A percentile compares a stretch with the other conserved stretches of the same genome.
phyloP scores from a whole-genome alignment of 2,888 invertebrate genomes.

The Phytoseiulus persimilis region DNA sequence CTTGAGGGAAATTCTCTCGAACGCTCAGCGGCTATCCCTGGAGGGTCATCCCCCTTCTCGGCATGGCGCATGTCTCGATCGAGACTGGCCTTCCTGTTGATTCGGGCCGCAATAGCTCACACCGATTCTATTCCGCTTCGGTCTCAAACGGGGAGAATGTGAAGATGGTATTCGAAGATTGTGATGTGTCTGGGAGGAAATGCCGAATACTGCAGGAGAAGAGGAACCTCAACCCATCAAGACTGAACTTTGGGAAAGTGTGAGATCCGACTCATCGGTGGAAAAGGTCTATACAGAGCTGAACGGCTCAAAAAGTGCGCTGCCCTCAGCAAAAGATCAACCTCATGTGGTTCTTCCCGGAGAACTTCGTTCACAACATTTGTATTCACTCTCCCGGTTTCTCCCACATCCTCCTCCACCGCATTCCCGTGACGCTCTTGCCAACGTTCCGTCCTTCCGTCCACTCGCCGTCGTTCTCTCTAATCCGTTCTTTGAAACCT shows the following conservation, averaged over 20 bases:
- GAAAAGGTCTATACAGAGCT: neutral
- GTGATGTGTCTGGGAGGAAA: neutral
- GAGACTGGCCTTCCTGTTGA: neutral
- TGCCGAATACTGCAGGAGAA: neutral
- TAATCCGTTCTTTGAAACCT: neutral
- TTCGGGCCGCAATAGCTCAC: neutral
- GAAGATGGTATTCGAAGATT: neutral
- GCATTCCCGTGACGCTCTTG: neutral
- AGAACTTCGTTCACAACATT: neutral
- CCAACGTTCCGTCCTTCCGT: neutral
- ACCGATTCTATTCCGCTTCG: neutral
- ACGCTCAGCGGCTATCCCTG: neutral
- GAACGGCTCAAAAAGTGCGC: neutral
- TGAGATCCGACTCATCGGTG: neutral
- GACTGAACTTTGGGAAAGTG: neutral
- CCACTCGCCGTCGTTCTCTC: neutral
- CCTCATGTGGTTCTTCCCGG: neutral
- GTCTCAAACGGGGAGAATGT: neutral
- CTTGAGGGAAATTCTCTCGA: neutral
- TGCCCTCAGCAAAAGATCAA: neutral
- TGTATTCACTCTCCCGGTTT: neutral
- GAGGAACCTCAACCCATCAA: neutral
- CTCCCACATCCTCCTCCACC: neutral
- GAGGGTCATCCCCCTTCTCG: neutral
- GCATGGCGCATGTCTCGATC: neutral